Evolutionary conservation across 2,888 invertebrate genomes (phyloP).

Genomic region (Apamea anceps): DNA sequence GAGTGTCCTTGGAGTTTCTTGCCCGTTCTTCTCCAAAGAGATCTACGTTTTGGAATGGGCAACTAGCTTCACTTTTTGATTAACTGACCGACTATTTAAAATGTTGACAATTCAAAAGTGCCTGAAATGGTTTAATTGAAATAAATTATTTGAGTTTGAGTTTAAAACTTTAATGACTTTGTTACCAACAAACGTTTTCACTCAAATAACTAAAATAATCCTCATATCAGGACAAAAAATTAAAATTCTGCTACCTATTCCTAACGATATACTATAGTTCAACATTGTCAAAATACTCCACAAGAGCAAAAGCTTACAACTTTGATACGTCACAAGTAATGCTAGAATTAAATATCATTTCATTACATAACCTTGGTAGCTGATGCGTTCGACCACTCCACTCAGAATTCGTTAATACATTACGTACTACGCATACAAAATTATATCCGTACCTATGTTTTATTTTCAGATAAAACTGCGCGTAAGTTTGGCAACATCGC

Average conservation of each 20-base stretch:
- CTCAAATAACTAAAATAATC: background rate
- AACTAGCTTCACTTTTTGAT: too few relatives aligned
- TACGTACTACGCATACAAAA: conserved; percentile 37
- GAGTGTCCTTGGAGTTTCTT: too few relatives aligned
- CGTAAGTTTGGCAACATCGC: conserved; percentile 56
- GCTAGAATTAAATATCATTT: background rate
- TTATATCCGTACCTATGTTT: conserved; percentile 15
- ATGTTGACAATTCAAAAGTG: too few relatives aligned
- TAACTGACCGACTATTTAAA: too few relatives aligned
- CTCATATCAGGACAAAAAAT: background rate
- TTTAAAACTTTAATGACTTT: background rate
- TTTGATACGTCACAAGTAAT: background rate
- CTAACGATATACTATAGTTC: background rate
- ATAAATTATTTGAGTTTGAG: too few relatives aligned
- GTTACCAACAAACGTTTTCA: background rate
- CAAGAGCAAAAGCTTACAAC: background rate
- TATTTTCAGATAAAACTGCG: conserved; percentile 30
- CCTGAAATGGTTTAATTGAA: too few relatives aligned
- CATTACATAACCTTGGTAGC: background rate
- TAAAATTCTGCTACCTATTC: background rate
- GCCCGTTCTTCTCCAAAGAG: too few relatives aligned
- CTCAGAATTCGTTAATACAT: background rate
- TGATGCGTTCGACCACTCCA: background rate
- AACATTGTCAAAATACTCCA: background rate
- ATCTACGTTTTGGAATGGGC: too few relatives aligned